These are phyloP conservation scores for Chaetodon trifascialis DNA, from an alignment of 2,113 vertebrate genomes.

Conservation along the genomic window DNA sequence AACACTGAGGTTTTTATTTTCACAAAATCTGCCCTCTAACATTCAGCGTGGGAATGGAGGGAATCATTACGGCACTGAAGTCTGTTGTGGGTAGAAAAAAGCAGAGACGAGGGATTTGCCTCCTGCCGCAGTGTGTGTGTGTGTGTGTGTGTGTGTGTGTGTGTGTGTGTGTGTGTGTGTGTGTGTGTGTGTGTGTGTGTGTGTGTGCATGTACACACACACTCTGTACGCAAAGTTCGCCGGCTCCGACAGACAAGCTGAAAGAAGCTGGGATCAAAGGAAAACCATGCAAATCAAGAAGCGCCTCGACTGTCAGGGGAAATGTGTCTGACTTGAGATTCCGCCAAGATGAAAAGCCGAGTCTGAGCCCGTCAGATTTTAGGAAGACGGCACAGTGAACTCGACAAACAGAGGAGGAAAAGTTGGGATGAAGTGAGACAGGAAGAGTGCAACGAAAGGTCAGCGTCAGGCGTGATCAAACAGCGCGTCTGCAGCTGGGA, in stretches of 20 bases:
- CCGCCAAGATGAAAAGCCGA: conserved; percentile 33
- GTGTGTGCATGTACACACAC: background rate
- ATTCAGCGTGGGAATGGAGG: conserved; percentile 7
- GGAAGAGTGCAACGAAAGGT: conserved; percentile 8
- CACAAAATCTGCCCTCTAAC: conserved; percentile 1
- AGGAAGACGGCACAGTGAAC: conserved; percentile 4
- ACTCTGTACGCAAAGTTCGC: conserved; percentile 21
- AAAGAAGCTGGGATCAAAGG: conserved; percentile 45
- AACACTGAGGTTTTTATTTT: background rate
- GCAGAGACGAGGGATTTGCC: conserved; percentile 26
- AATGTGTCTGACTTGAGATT: conserved; percentile 29
- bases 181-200: background rate
- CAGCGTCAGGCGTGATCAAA: background rate
- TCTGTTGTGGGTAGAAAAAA: conserved; percentile 23
- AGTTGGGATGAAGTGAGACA: background rate
- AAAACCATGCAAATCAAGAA: conserved; percentile 36
- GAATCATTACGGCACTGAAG: conserved; percentile 16
- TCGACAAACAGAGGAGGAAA: conserved; percentile 14
- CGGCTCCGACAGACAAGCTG: conserved; percentile 24
- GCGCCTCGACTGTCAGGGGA: conserved; percentile 9
- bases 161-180: background rate
- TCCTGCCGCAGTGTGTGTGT: conserved; percentile 11
- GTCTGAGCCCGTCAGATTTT: conserved; percentile 13
- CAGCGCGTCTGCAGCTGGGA: background rate
- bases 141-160: no score